A percentile compares a stretch with the other conserved stretches of the same genome.
phyloP scores from a whole-genome alignment of 1,140 invertebrate species.

The Caenorhabditis remanei region DNA sequence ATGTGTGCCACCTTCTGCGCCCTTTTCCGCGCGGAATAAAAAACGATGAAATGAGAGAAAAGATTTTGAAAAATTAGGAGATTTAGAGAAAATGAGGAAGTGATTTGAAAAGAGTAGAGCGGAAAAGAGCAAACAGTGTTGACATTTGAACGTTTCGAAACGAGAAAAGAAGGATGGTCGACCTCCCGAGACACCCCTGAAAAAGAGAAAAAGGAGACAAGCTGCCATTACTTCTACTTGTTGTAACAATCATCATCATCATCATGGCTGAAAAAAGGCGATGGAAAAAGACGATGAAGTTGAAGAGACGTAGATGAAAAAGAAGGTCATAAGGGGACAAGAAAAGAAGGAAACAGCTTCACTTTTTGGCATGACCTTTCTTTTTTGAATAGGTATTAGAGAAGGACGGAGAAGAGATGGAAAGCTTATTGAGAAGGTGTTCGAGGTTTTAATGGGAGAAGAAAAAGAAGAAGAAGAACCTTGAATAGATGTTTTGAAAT shows the following conservation, averaged over 20 bases:
- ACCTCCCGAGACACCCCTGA: background rate
- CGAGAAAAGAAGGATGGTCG: background rate
- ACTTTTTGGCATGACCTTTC: constrained; percentile 48
- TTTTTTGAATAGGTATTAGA: constrained; percentile 10
- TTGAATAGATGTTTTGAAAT: constrained; percentile 10
- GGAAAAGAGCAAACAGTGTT: constrained; percentile 45
- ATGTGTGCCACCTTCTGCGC: constrained; percentile 31
- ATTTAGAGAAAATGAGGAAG: constrained; percentile 19
- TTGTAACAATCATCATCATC: constrained; percentile 49
- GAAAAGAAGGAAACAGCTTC: constrained; percentile 16
- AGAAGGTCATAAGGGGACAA: constrained; percentile 37
- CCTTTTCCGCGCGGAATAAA: constrained; percentile 45
- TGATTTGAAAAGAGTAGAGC: background rate
- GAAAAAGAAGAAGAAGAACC: constrained; percentile 29
- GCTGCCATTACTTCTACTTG: background rate
- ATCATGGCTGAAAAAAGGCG: background rate
- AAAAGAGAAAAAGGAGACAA: background rate
- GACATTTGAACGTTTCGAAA: constrained; percentile 42
- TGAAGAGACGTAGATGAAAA: background rate
- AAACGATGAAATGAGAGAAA: background rate
- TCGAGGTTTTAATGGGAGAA: constrained; percentile 5
- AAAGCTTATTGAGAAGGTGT: background rate
- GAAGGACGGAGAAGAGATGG: background rate
- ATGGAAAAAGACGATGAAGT: background rate
- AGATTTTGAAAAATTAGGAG: background rate